Evolutionary conservation across 2,113 vertebrate genomes (phyloP), one percentile per base, ranked within the genome.

Genomic region (Azemiops feae): DNA sequence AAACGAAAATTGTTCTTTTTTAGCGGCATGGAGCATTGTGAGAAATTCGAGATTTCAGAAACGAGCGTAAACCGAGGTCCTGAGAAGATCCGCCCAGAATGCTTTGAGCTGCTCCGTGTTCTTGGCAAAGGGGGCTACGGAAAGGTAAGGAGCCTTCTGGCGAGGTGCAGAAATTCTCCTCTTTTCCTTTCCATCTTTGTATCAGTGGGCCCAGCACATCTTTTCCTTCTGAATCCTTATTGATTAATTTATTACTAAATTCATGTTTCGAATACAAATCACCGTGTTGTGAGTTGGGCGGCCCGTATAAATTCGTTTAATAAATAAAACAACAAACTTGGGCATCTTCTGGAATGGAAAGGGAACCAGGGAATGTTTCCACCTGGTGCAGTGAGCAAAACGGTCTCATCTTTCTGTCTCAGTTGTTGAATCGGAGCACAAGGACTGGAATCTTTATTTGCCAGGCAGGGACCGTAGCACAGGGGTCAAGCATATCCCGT

Each of bases 11-110:
- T 92, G 89, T 69, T 93, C 25, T 85, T 94, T 92, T 95, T 91
- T 96, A 99, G 99, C 93, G 98, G 99, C 96, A 99, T 99, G 99
- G 99, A 99, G 53, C 98, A 99, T 98, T 99, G 99, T 98, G 99
- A 99, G 92, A 99, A 99, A 96, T 99, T 99, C 97, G 99, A 99
- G 98, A 99, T 99, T 95, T 99, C 99, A 74, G 99, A 99, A 97
- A 99, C 99, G 97, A 99, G 98, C 90, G 99, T 99, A 94, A 99
- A 99, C 98, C 98, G 98, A 98, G 99, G 99, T 97, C 98, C 99
- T 43, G 99, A 99, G 98, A 99, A 98, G 97, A 99, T 99, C 95
- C 98, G 99, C 85, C 99, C 99, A 0, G 99, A 99, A 96, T 99
- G 99, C 97, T 99, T 99, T 97, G 99, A 99, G 97, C 95, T 99